Evolutionary conservation across 2,113 vertebrate species (phyloP).

Genomic region (Notothenia rossii): DNA sequence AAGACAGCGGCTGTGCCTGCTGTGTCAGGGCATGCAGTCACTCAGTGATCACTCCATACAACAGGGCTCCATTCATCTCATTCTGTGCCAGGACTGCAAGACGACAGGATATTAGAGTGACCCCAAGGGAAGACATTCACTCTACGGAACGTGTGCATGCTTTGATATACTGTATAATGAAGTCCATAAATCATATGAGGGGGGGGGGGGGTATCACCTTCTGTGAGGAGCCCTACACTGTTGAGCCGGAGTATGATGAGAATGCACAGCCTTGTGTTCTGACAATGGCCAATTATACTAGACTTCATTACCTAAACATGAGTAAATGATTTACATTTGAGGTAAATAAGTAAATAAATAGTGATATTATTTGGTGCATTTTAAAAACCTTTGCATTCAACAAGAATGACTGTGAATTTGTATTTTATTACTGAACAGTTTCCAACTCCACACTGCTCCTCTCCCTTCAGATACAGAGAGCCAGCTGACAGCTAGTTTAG

Average conservation of each 20-base stretch:
- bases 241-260: conserved; percentile 9
- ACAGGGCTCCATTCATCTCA: conserved; percentile 20
- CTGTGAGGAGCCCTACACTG: conserved; percentile 13
- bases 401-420: neutral
- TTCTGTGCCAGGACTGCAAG: conserved; percentile 28
- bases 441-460: neutral
- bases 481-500: too few relatives aligned
- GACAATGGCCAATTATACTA: neutral
- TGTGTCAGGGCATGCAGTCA: neutral
- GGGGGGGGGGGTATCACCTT: conserved; percentile 14
- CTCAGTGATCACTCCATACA: conserved; percentile 1
- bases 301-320: too few relatives aligned
- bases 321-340: neutral
- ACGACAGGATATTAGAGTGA: conserved; percentile 28
- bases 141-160: neutral
- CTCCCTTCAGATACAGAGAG: too few relatives aligned
- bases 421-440: neutral
- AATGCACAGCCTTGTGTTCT: neutral
- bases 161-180: conserved; percentile 11
- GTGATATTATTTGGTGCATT: neutral
- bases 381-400: neutral
- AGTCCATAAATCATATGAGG: conserved; percentile 33
- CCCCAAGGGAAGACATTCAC: conserved; percentile 30
- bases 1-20: conserved; percentile 7
- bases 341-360: neutral